phyloP scores from a whole-genome alignment of 1,140 invertebrate species.

The Papilio xuthus region DNA sequence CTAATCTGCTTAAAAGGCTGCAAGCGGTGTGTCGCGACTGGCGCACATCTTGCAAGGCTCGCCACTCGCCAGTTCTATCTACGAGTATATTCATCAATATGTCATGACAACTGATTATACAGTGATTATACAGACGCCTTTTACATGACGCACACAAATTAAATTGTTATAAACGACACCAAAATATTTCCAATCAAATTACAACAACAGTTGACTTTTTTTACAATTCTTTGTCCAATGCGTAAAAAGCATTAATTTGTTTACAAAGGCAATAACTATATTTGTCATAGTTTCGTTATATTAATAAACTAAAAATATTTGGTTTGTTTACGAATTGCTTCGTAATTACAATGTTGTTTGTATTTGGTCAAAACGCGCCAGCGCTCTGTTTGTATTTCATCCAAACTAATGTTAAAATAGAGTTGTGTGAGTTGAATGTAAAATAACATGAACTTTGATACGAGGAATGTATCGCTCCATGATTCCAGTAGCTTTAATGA shows the following conservation, averaged over 20 bases:
- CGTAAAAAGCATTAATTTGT: not conserved
- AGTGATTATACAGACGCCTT: no score
- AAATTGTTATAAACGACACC: no score
- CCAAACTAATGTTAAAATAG: not conserved
- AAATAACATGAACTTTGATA: not conserved
- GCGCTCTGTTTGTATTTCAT: not conserved
- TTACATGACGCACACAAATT: no score
- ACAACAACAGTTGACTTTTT: not conserved
- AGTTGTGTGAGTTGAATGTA: not conserved
- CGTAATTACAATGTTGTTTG: not conserved
- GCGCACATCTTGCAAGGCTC: not conserved
- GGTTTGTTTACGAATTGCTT: conserved; percentile 1
- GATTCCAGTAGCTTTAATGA: not conserved
- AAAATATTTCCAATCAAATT: no score
- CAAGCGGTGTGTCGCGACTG: not conserved
- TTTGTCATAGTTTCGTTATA: not conserved
- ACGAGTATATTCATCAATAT: no score
- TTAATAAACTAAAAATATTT: conserved; percentile 3
- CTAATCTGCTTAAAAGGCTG: conserved; percentile 6
- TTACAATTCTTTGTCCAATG: not conserved
- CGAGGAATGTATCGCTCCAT: not conserved
- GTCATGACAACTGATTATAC: no score
- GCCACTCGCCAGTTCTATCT: no score
- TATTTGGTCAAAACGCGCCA: not conserved
- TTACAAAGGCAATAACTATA: not conserved